These are phyloP conservation scores for Tetrao urogallus DNA, from an alignment of 2,113 vertebrate species.

Conservation along the genomic window DNA sequence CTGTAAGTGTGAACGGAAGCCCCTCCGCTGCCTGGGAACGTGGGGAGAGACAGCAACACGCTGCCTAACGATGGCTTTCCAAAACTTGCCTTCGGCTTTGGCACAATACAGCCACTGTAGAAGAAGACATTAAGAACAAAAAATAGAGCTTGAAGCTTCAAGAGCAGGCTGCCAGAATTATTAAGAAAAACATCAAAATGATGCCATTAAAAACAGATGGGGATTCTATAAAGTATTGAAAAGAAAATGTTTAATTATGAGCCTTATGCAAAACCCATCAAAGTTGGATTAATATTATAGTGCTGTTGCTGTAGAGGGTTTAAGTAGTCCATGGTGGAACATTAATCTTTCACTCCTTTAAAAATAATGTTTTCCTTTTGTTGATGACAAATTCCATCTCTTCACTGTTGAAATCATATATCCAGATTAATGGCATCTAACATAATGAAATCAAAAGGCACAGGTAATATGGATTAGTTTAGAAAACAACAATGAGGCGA, in stretches of 20 bases:
- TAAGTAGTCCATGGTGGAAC: constrained; percentile 81
- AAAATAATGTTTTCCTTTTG: constrained; percentile 84
- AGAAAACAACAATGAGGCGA: constrained; percentile 50
- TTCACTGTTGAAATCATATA: constrained; percentile 81
- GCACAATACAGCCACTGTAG: constrained; percentile 80
- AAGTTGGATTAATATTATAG: constrained; percentile 80
- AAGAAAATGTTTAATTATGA: constrained; percentile 88
- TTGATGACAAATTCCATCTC: constrained; percentile 85
- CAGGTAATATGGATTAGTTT: constrained; percentile 79
- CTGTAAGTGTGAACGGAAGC: neutral
- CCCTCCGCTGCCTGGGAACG: neutral
- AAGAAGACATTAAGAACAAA: constrained; percentile 82
- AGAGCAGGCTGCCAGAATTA: constrained; percentile 80
- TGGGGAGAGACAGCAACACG: neutral
- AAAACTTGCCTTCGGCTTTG: constrained; percentile 63
- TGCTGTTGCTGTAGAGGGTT: constrained; percentile 76
- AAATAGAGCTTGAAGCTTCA: constrained; percentile 80
- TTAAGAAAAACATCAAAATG: constrained; percentile 83
- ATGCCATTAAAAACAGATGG: constrained; percentile 87
- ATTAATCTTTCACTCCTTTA: constrained; percentile 83
- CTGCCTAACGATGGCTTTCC: neutral
- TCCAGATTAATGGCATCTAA: constrained; percentile 76
- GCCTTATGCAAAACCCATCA: constrained; percentile 85
- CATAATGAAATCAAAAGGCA: constrained; percentile 75
- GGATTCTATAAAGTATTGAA: constrained; percentile 83